These are phyloP conservation scores for Pseudomugil gertrudae DNA, from an alignment of 2,797 vertebrate species.

Conservation along the genomic window DNA sequence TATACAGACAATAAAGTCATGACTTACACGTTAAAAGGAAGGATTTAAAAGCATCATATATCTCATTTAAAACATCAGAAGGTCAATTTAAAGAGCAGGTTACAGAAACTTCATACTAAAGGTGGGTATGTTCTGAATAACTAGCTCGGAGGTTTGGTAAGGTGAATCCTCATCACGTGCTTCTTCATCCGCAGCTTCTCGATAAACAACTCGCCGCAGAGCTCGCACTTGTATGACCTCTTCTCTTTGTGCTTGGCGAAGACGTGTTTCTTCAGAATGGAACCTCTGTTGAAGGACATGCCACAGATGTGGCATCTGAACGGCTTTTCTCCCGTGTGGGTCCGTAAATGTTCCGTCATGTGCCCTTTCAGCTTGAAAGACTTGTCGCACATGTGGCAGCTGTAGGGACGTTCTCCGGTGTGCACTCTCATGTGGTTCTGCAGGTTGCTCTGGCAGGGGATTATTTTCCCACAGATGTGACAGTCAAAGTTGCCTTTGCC, in stretches of 20 bases:
- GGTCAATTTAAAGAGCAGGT: background rate
- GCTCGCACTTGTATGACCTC: slow-evolving; percentile 54
- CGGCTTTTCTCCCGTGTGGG: slow-evolving; percentile 64
- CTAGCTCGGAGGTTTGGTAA: slow-evolving; percentile 29
- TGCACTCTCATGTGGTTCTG: slow-evolving; percentile 68
- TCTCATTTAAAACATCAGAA: background rate
- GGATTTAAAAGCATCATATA: too few relatives aligned
- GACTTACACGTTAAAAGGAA: too few relatives aligned
- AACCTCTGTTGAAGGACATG: slow-evolving; percentile 61
- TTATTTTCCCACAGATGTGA: slow-evolving; percentile 63
- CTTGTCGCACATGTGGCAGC: slow-evolving; percentile 61
- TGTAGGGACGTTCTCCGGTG: slow-evolving; percentile 67
- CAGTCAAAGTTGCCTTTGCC: slow-evolving; percentile 60
- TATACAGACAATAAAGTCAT: too few relatives aligned
- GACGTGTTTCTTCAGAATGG: slow-evolving; percentile 61
- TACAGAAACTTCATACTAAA: background rate
- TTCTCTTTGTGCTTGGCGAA: slow-evolving; percentile 61
- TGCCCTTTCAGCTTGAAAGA: slow-evolving; percentile 65
- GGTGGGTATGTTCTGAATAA: too few relatives aligned
- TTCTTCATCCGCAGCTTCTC: slow-evolving; percentile 65
- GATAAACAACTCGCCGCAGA: slow-evolving; percentile 57
- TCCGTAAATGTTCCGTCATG: slow-evolving; percentile 62
- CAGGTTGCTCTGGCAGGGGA: slow-evolving; percentile 61
- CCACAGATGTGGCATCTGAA: slow-evolving; percentile 62
- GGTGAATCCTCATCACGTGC: slow-evolving; percentile 56